Evolutionary conservation across 2,888 invertebrate species (phyloP).

Genomic region (Bursaphelenchus okinawaensis): DNA sequence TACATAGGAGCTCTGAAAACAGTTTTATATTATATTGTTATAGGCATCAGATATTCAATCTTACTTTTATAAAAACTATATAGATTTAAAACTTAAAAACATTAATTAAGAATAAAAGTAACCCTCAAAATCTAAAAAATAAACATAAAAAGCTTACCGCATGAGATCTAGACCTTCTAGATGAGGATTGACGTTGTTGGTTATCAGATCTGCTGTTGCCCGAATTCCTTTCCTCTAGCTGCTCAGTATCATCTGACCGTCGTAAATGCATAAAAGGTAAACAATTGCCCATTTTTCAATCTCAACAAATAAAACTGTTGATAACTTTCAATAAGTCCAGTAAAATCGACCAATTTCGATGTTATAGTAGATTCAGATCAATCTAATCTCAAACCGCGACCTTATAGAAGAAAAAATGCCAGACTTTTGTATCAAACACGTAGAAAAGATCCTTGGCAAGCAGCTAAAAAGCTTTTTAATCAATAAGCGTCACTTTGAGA

Average conservation of each 20-base stretch:
- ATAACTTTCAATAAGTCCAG: too few species aligned
- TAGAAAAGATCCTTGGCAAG: too few species aligned
- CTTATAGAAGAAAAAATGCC: too few species aligned
- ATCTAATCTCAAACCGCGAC: too few species aligned
- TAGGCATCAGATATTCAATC: background rate
- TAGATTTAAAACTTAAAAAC: background rate
- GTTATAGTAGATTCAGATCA: too few species aligned
- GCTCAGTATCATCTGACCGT: conserved; percentile 5
- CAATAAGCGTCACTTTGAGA: too few species aligned
- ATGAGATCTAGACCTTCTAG: conserved; percentile 4
- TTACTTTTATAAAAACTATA: background rate
- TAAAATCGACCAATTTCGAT: too few species aligned
- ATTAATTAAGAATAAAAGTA: background rate
- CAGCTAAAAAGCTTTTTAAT: too few species aligned
- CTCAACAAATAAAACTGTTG: too few species aligned
- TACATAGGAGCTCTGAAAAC: conserved; percentile 55
- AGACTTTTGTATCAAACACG: too few species aligned
- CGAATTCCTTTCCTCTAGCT: background rate
- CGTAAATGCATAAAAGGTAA: conserved; percentile 22
- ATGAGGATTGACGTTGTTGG: background rate
- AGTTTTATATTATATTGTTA: background rate
- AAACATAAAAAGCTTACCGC: background rate
- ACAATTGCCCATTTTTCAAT: conserved; percentile 29
- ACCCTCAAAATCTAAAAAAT: background rate
- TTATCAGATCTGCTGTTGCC: background rate